Evolutionary conservation across 53 echinoderm and acorn worm genomes (phyloP), one percentile per base, ranked within the genome.

Genomic region (Holothuria leucospilota): DNA sequence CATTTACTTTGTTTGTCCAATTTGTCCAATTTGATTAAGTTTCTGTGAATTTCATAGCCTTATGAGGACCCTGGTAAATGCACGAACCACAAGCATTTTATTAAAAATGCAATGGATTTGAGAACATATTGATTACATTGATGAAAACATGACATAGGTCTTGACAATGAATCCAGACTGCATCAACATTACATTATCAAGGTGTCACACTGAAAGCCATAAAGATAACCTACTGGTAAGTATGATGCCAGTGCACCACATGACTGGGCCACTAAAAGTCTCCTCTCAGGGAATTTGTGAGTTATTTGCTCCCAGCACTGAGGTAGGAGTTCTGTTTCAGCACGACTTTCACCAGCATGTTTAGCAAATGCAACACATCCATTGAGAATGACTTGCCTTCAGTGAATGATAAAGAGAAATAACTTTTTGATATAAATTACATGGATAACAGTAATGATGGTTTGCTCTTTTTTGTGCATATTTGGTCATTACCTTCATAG

Each of bases 251-350:
- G 70, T 14, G 93, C 97, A 64, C 97, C 97, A 81, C 97, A 97
- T 13, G 97, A 97, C 82, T 97, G 95, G 0, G 97, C 95, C 39
- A 97, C 97, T 38, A 97, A 87, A 29, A 95, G 89, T 75, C 97
- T 89, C 46, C 97, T 89, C 68, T 97, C 97, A 28, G 85, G 78
- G 63, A 87, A 97, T 75, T 97, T 97, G 74, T 97, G 97, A 49
- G 91, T 97, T 63, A 97, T 97, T 51, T 97, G 95, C 83, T 97
- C 97, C 97, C 97, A 97, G 86, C 97, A 97, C 62, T 97, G 97
- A 29, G 97, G 97, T 77, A 97, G 66, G 24, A 97, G 93, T 65
- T 97, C 97, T 20, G 95, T 86, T 63, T 97, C 97, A 18, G 93
- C 93, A 58, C 95, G 82, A 30, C 93, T 86, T 10, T 91, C 86